Conservation (phyloP, 2,113 vertebrate genomes). For the Acanthisitta chloris region DNA sequence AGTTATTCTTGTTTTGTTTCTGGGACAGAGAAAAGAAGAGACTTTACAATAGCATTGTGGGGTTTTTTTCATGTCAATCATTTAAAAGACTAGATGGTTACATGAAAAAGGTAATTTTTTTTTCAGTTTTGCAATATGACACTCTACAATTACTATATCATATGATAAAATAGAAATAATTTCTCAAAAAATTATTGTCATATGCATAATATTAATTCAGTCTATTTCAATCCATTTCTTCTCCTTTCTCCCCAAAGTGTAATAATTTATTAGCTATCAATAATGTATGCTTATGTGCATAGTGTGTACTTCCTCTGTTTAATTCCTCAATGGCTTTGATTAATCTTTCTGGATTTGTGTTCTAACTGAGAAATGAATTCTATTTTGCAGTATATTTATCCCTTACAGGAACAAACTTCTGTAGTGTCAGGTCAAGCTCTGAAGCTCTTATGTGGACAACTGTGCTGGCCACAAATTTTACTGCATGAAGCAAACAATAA, state of each 20-base stretch:
- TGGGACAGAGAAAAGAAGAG: background rate
- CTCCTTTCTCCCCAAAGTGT: background rate
- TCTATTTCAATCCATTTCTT: background rate
- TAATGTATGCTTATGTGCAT: background rate
- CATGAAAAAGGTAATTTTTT: background rate
- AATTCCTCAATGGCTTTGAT: background rate
- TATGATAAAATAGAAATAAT: background rate
- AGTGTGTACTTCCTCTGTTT: background rate
- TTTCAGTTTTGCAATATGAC: background rate
- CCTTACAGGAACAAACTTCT: background rate
- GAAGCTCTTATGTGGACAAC: background rate
- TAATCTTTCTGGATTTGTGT: background rate
- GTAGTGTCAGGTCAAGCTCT: background rate
- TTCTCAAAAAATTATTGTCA: background rate
- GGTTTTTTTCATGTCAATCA: background rate
- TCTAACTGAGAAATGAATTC: background rate
- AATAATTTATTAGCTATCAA: conserved; percentile 19
- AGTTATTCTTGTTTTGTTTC: conserved; percentile 43
- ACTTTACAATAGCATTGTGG: background rate
- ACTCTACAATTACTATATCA: background rate
- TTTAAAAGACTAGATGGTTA: background rate
- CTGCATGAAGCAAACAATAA: background rate
- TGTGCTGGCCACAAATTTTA: background rate
- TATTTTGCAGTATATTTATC: background rate
- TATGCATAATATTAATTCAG: background rate